Base-by-base conservation (phyloP, 2,888 invertebrate genomes). In the Gari tellinella region DNA sequence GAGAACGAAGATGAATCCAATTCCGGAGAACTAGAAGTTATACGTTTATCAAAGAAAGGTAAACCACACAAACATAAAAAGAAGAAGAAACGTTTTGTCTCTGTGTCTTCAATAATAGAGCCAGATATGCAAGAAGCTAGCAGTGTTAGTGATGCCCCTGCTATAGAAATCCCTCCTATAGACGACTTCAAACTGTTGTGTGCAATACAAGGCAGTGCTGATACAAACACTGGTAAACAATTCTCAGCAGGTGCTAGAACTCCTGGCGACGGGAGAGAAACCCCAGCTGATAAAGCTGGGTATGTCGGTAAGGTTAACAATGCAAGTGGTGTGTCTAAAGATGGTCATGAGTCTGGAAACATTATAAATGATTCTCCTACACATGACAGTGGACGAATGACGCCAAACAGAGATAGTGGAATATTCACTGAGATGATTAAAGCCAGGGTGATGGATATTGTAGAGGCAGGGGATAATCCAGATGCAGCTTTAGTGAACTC, bases 71-170 rank as follows among this genome's bases (percentile, higher is more conserved):
- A 63, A 55, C 45, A 61, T 17, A 79, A 66, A 45, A 74, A 66
- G 58, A 75, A 74, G 70, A 80, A 68, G 69, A 79, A 58, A 68
- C 75, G 51, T 25, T 73, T 63, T 69, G 65, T 66, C 1, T 65
- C 70, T 19, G 73, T 73, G 4, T 58, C 73, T 0, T 52, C 49
- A 37, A 52, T 63, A 15, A 51, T 56, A n/a, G 75, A 70, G 46
- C 38, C 38, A 10, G 69, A 65, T 7, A 46, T 21, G 1, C 8
- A 38, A 7, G 53, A 31, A 2, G 17, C 26, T 26, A 21, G 19
- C 3, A 56, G 41, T 12, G 45, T 52, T 37, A 26, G 31, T 15
- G n/a, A 23, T 31, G 65, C 57, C n/a, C 58, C 58, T 23, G 62
- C 58, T 48, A 62, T 78, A 53, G 62, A 70, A 49, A 73, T 78